Evolutionary conservation across 2,113 vertebrate genomes (phyloP).

Genomic region (Panthera tigris): DNA sequence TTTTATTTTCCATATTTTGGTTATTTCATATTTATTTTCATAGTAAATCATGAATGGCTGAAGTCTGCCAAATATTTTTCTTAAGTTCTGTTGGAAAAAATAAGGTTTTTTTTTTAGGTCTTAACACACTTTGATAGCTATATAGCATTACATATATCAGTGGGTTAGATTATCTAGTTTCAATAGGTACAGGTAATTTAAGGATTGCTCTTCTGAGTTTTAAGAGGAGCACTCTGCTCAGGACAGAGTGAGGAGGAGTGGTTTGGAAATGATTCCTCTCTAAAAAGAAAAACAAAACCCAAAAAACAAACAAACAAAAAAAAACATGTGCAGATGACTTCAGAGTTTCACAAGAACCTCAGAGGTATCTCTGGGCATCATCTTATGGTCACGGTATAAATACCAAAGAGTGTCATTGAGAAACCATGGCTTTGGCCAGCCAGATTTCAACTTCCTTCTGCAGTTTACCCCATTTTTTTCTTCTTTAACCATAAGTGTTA

Average conservation of each 20-base stretch:
- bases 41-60: background rate
- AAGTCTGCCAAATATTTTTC: background rate
- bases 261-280: background rate
- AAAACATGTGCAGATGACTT: background rate
- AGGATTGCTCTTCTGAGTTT: background rate
- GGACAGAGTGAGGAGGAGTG: background rate
- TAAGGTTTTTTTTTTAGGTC: background rate
- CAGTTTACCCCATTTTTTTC: constrained; percentile 4
- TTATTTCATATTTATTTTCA: background rate
- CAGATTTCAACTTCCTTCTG: background rate
- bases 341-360: background rate
- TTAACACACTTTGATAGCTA: background rate
- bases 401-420: background rate
- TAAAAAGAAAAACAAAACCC: too few species aligned
- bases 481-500: background rate
- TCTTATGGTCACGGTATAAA: background rate
- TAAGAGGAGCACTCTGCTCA: background rate
- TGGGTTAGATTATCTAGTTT: background rate
- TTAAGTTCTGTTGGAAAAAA: background rate
- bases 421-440: background rate
- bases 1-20: background rate
- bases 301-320: too few species aligned
- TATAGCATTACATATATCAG: background rate
- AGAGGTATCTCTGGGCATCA: background rate
- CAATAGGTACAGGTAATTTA: background rate